phyloP scores from a whole-genome alignment of 2,888 invertebrate species.

The Eueremaeus valkanovi region DNA sequence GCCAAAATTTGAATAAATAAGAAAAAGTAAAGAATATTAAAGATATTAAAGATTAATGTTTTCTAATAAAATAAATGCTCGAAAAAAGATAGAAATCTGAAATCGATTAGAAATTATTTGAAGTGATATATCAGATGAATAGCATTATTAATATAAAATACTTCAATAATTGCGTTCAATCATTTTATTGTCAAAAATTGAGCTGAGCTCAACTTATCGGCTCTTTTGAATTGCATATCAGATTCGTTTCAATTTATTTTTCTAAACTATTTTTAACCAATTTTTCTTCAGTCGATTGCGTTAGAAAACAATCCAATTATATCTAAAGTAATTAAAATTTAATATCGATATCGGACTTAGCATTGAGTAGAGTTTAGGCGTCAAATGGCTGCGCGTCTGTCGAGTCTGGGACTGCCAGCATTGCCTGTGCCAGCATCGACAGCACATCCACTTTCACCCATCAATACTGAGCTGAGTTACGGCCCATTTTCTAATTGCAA shows the following conservation, averaged over 20 bases:
- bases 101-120: no score
- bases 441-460: neutral
- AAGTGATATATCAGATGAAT: no score
- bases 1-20: neutral
- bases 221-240: conserved; percentile 1
- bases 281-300: neutral
- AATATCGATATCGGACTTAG: neutral
- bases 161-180: neutral
- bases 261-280: neutral
- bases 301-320: conserved; percentile 20
- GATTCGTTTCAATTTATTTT: neutral
- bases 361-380: neutral
- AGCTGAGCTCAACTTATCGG: neutral
- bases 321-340: neutral
- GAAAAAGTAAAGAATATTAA: neutral
- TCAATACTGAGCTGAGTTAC: conserved; percentile 20
- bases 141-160: no score
- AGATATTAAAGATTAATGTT: no score
- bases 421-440: neutral
- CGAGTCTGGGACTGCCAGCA: neutral
- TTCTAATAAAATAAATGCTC: no score
- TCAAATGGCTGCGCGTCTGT: neutral
- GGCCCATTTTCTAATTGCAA: conserved; percentile 26
- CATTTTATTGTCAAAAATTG: neutral
- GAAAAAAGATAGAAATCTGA: no score